phyloP scores from a whole-genome alignment of 2,888 invertebrate species.

The Xestia sexstrigata region DNA sequence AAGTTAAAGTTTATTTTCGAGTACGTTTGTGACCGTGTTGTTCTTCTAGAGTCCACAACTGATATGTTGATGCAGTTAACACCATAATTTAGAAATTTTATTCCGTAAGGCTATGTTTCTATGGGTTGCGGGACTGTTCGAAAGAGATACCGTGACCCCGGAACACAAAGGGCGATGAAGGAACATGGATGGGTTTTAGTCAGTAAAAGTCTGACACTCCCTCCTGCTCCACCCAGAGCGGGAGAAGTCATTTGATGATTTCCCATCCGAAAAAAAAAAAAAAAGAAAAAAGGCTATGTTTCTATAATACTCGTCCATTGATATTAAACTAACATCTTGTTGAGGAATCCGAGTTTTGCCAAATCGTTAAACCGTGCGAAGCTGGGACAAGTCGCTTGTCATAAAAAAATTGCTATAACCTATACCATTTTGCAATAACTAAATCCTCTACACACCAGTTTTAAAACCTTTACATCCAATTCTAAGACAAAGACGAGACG shows the following conservation, averaged over 20 bases:
- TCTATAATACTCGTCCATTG: background rate
- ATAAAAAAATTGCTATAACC: background rate
- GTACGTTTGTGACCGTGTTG: background rate
- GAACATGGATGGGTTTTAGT: too few species aligned
- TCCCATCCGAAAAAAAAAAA: too few species aligned
- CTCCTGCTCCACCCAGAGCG: too few species aligned
- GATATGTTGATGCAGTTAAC: background rate
- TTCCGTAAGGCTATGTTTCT: background rate
- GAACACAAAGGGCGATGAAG: too few species aligned
- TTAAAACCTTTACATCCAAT: slow-evolving; percentile 2
- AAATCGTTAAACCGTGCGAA: background rate
- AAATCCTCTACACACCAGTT: background rate
- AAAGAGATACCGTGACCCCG: too few species aligned
- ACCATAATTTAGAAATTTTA: background rate
- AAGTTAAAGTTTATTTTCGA: background rate
- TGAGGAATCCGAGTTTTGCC: background rate
- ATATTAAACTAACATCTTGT: background rate
- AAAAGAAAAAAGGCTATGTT: too few species aligned
- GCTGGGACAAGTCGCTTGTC: background rate
- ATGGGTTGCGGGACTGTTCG: too few species aligned
- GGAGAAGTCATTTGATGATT: too few species aligned
- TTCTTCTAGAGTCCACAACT: too few species aligned
- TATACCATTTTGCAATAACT: background rate
- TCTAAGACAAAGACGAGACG: slow-evolving; percentile 2
- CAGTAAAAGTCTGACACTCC: too few species aligned